These are phyloP conservation scores for Hemithea aestivaria DNA, from an alignment of 2,888 invertebrate species.

Conservation along the genomic window DNA sequence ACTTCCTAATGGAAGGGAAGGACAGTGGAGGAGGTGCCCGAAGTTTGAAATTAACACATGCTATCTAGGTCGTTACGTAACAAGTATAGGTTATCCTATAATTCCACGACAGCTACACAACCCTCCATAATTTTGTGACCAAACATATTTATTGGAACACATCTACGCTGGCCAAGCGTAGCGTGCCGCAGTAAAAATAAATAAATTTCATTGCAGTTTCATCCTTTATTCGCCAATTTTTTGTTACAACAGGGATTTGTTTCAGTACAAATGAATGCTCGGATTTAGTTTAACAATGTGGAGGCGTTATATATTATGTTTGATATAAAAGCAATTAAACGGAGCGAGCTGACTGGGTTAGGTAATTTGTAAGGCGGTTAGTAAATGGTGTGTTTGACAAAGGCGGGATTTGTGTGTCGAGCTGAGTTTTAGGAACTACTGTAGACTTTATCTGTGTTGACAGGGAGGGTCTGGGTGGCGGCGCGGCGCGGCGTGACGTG, in stretches of 20 bases:
- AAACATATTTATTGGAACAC: conserved; percentile 36
- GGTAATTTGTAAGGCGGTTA: conserved; percentile 24
- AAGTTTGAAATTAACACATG: conserved; percentile 36
- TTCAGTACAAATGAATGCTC: conserved; percentile 8
- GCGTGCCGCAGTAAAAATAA: conserved; percentile 33
- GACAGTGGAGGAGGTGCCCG: conserved; percentile 22
- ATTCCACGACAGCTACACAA: conserved; percentile 9
- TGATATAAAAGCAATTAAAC: conserved; percentile 4
- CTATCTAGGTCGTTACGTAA: conserved; percentile 28
- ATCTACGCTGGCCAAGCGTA: conserved; percentile 36
- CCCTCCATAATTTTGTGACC: conserved; percentile 28
- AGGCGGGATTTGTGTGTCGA: conserved; percentile 25
- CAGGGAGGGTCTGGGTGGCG: conserved; percentile 21
- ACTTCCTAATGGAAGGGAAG: conserved; percentile 33
- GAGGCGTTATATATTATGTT: conserved; percentile 7
- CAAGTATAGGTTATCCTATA: not conserved
- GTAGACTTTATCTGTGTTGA: conserved; percentile 32
- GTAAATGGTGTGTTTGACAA: conserved; percentile 27
- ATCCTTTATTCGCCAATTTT: conserved; percentile 36
- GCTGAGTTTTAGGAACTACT: conserved; percentile 26
- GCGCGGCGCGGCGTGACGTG: conserved; percentile 13
- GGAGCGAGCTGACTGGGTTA: conserved; percentile 6
- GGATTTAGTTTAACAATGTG: conserved; percentile 3
- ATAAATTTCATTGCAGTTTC: conserved; percentile 36
- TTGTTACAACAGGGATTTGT: conserved; percentile 7